A percentile compares a stretch with the other conserved stretches of the same genome.
Evolutionary conservation across 2,797 vertebrate species (phyloP).

Genomic region (Falco naumanni): DNA sequence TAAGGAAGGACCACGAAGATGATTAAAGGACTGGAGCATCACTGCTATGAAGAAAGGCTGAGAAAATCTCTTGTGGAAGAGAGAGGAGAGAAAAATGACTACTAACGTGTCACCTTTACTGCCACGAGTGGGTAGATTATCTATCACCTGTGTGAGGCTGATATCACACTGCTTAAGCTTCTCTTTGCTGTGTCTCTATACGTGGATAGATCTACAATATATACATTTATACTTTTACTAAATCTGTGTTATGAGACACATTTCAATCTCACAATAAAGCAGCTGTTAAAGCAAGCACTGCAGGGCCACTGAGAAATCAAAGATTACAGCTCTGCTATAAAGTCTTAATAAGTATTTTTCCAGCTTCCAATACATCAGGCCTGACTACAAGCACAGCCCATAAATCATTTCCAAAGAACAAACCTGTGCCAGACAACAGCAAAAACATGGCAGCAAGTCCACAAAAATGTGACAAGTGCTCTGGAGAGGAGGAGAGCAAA

Average conservation of each 20-base stretch:
- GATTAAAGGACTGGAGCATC: neutral
- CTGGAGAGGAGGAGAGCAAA: neutral
- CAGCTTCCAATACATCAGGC: neutral
- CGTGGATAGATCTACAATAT: neutral
- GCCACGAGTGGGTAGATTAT: neutral
- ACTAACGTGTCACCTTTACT: neutral
- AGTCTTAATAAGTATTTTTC: neutral
- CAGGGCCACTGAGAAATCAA: neutral
- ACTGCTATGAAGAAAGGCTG: neutral
- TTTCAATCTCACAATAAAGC: neutral
- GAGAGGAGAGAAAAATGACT: neutral
- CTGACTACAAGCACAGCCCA: neutral
- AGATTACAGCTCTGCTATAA: neutral
- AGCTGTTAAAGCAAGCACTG: neutral
- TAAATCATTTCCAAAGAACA: neutral
- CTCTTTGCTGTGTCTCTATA: neutral
- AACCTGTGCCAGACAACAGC: neutral
- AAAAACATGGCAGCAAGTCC: neutral
- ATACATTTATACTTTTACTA: neutral
- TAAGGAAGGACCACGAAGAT: neutral
- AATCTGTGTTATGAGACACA: neutral
- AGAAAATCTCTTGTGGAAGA: neutral
- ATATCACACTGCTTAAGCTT: neutral
- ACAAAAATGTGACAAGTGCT: neutral
- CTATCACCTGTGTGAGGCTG: neutral